These are phyloP conservation scores for Tachystola acroxantha DNA, from an alignment of 2,888 invertebrate species.

Conservation along the genomic window DNA sequence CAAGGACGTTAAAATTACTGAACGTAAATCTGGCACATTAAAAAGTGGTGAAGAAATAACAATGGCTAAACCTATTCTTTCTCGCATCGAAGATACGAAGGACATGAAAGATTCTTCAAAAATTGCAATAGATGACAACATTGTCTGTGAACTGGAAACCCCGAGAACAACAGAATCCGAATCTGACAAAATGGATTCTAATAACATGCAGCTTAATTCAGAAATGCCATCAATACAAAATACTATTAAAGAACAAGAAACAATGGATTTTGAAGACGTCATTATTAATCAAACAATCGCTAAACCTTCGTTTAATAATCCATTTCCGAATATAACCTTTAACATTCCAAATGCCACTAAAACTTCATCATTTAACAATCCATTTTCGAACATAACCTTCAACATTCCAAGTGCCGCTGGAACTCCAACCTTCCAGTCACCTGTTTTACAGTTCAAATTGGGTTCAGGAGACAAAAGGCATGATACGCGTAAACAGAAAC, in stretches of 20 bases:
- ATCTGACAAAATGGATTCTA: no score
- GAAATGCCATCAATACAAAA: no score
- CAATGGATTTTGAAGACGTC: conserved; percentile 1
- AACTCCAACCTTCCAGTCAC: conserved; percentile 5
- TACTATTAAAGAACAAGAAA: not conserved
- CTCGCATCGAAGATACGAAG: no score
- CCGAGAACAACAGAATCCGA: no score
- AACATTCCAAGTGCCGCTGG: not conserved
- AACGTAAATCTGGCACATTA: not conserved
- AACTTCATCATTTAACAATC: not conserved
- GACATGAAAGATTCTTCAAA: no score
- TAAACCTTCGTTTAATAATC: not conserved
- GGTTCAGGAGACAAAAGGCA: conserved; percentile 19
- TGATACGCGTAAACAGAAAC: conserved; percentile 15
- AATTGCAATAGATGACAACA: no score
- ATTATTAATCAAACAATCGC: not conserved
- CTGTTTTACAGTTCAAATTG: conserved; percentile 27
- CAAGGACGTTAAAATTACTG: no score
- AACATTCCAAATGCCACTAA: not conserved
- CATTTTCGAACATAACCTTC: not conserved
- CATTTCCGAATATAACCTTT: not conserved
- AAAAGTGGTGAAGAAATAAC: not conserved
- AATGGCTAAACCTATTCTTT: not conserved
- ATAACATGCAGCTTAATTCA: no score
- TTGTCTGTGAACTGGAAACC: no score